Conservation (phyloP, 2,113 vertebrate genomes). For the Bufo bufo region DNA sequence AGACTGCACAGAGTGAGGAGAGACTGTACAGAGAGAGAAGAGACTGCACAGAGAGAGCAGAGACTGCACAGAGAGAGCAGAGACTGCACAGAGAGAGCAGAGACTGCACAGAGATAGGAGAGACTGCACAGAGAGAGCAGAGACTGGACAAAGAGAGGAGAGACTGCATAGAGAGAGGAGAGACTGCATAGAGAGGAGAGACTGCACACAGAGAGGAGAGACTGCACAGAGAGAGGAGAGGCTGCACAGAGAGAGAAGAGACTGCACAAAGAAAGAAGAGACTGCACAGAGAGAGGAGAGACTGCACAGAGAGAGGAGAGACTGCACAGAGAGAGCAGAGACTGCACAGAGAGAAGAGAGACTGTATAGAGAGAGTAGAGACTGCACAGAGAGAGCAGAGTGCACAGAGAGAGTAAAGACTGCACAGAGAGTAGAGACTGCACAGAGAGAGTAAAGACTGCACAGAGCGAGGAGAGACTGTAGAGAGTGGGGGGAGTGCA, state of each 20-base stretch:
- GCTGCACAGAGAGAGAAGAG: background rate
- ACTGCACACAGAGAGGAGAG: too few species aligned
- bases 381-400: background rate
- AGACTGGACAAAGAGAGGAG: background rate
- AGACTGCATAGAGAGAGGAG: background rate
- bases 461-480: too few species aligned
- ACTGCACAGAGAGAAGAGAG: background rate
- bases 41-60: background rate
- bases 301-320: too few species aligned
- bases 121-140: background rate
- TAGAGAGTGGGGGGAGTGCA: too few species aligned
- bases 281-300: too few species aligned
- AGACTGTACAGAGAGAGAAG: too few species aligned
- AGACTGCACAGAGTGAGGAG: background rate
- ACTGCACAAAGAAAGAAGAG: background rate
- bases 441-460: too few species aligned
- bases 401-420: background rate
- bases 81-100: background rate
- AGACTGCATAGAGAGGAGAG: background rate
- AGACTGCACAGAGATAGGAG: background rate
- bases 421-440: background rate
- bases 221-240: too few species aligned
- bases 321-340: background rate
- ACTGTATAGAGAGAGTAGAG: too few species aligned
- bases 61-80: background rate